A percentile compares a stretch with the other conserved stretches of the same genome.
Conservation (phyloP, 2,888 invertebrate species). For the Mesochorus sp. region DNA sequence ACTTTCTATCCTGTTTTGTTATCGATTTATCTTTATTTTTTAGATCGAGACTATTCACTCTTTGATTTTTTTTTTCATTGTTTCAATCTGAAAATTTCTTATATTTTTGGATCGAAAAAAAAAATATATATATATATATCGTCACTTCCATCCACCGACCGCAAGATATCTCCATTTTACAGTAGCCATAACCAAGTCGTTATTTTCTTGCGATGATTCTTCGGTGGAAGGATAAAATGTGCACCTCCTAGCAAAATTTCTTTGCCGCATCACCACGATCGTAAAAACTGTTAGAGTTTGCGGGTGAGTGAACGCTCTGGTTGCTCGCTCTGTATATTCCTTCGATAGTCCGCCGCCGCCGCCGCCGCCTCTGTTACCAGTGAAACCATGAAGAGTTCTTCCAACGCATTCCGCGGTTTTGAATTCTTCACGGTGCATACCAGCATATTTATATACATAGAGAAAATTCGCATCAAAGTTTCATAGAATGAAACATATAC, state of each 20-base stretch:
- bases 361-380: slow-evolving; percentile 29
- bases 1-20: slow-evolving; percentile 26
- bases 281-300: slow-evolving; percentile 54
- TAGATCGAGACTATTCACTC: slow-evolving; percentile 42
- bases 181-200: slow-evolving; percentile 32
- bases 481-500: slow-evolving; percentile 47
- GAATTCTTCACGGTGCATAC: slow-evolving; percentile 53
- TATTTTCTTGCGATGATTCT: slow-evolving; percentile 43
- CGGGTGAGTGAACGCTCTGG: slow-evolving; percentile 56
- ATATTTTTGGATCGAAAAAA: not conserved
- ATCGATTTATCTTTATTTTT: slow-evolving; percentile 52
- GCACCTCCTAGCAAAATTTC: slow-evolving; percentile 12
- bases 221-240: slow-evolving; percentile 28
- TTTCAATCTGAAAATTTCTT: not conserved
- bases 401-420: slow-evolving; percentile 73
- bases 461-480: slow-evolving; percentile 10
- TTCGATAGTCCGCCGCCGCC: slow-evolving; percentile 28
- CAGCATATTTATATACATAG: not conserved
- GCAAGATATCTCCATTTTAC: not conserved
- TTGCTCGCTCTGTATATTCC: slow-evolving; percentile 22
- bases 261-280: slow-evolving; percentile 17
- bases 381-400: slow-evolving; percentile 67
- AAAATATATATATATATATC: no score
- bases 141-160: not conserved
- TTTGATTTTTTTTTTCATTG: slow-evolving; percentile 12